A percentile compares a stretch with the other conserved stretches of the same genome.
Conservation (phyloP, 2,797 vertebrate species). For the Florisuga fusca region DNA sequence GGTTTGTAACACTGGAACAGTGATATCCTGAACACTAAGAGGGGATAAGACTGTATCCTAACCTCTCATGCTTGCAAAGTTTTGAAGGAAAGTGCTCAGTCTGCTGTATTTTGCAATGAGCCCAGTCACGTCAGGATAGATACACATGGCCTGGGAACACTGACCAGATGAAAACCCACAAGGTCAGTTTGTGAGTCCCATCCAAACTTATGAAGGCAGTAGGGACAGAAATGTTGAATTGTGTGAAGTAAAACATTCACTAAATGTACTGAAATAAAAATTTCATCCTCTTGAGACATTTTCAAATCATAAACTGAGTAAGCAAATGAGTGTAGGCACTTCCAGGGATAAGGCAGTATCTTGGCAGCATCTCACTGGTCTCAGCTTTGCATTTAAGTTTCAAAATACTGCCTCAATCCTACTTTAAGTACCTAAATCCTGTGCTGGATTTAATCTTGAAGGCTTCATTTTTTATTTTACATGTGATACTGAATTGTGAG, state of each 20-base stretch:
- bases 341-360: conserved; percentile 46
- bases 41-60: background rate
- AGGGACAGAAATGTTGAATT: background rate
- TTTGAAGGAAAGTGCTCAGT: background rate
- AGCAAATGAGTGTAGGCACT: background rate
- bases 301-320: conserved; percentile 26
- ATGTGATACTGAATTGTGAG: background rate
- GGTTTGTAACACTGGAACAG: background rate
- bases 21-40: background rate
- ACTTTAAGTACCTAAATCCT: conserved; percentile 70
- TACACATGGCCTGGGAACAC: background rate
- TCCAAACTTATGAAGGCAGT: background rate
- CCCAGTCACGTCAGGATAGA: background rate
- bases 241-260: background rate
- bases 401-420: conserved; percentile 67
- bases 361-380: conserved; percentile 66
- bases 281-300: background rate
- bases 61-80: background rate
- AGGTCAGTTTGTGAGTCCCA: background rate
- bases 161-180: background rate
- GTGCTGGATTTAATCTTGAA: conserved; percentile 68
- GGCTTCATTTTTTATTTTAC: conserved; percentile 65
- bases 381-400: conserved; percentile 65
- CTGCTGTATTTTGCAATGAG: background rate
- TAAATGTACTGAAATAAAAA: background rate